Conservation (phyloP, 1,140 invertebrate genomes). For the Amyelois transitella region DNA sequence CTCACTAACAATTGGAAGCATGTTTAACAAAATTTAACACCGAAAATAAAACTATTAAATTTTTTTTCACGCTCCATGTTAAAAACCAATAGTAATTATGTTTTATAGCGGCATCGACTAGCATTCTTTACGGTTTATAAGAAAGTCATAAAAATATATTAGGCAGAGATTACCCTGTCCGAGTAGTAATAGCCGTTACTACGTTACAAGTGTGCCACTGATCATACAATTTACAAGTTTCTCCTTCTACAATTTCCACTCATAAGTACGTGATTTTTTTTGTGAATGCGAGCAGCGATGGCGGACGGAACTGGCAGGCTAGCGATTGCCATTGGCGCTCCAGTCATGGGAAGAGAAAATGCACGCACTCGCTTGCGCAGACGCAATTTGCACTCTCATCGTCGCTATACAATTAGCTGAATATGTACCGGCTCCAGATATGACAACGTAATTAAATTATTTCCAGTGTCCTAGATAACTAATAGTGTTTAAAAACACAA, state of each 20-base stretch:
- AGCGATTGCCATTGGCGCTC: slow-evolving; percentile 27
- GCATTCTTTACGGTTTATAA: not conserved
- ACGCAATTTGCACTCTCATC: slow-evolving; percentile 13
- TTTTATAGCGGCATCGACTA: not conserved
- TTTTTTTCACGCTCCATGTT: no score
- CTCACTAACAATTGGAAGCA: slow-evolving; percentile 4
- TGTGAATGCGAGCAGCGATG: slow-evolving; percentile 20
- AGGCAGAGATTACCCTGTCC: not conserved
- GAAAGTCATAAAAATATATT: not conserved
- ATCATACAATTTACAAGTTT: slow-evolving; percentile 31
- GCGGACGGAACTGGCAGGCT: slow-evolving; percentile 27
- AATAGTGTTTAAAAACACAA: no score
- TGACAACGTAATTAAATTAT: not conserved
- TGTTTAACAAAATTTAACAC: not conserved
- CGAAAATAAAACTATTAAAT: not conserved
- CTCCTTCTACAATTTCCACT: slow-evolving; percentile 33
- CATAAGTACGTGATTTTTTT: slow-evolving; percentile 32
- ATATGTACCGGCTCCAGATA: not conserved
- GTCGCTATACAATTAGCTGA: not conserved
- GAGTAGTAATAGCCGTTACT: not conserved
- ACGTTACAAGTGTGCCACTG: slow-evolving; percentile 6
- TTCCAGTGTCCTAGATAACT: no score
- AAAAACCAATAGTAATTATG: not conserved
- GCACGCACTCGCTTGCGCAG: slow-evolving; percentile 9
- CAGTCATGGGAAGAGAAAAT: slow-evolving; percentile 58